Evolutionary conservation across 1,140 invertebrate species (phyloP), one percentile per base, ranked within the genome.

Genomic region (Drosophila baimaii): DNA sequence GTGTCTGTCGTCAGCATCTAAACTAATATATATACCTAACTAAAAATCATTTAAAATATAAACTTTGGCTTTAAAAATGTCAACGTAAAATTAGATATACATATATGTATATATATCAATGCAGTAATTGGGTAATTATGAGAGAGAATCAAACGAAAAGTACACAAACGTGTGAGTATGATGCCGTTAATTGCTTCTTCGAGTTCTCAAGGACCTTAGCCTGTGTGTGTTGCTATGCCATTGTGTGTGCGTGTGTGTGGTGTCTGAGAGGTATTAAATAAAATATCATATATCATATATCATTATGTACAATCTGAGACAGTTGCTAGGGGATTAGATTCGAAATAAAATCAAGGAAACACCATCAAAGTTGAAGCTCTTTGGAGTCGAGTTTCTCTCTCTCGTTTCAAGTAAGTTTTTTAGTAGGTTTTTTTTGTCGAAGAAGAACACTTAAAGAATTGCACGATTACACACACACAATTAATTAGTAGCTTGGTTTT

Each of bases 21-120:
- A 90, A 84, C 71, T 86, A 88, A 83, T 33, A 9, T 51, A 13
- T 52, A 80, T 70, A 71, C 66, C 79, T 83, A 89, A 89, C 84
- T 89, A 89, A 88, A 82, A 88, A 68, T 88, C 68, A 72, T 68
- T 81, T 73, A 79, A 82, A 88, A 83, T 86, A 88, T 88, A 83
- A 89, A 89, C 84, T 89, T 89, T 89, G 84, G 84, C 84, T 89
- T 89, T 79, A 63, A 89, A 89, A 89, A 89, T 89, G 84, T 89
- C 84, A 89, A 89, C 84, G 85, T 89, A 89, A 79, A 80, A 58
- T 58, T 74, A 72, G 43, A 52, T 33, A 52, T 52, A 52, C 77
- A 62, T 59, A 44, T 47, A 17, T 17, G 9, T 27, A 49, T 17
- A 39, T 81, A 58, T 78, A 80, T 76, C 46, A 49, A 55, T 54